phyloP scores from a whole-genome alignment of 2,888 invertebrate species.

The Linnaemya tessellans region DNA sequence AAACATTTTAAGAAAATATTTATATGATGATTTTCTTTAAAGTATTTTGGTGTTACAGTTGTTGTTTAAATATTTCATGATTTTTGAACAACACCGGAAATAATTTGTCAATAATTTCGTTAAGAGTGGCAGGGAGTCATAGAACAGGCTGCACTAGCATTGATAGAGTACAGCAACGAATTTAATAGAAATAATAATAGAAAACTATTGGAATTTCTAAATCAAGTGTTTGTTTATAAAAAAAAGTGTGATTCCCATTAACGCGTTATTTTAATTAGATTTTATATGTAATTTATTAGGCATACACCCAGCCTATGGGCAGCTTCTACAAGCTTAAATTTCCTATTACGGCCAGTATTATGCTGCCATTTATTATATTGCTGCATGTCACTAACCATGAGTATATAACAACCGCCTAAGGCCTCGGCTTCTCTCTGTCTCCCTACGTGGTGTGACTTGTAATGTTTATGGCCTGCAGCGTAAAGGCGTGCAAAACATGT shows the following conservation, averaged over 20 bases:
- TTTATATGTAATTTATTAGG: neutral
- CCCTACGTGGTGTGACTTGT: slow-evolving; percentile 60
- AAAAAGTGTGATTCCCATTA: neutral
- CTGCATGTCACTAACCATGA: neutral
- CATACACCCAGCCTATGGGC: neutral
- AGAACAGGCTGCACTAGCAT: no score
- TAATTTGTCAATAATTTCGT: slow-evolving; percentile 2
- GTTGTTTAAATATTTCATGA: slow-evolving; percentile 2
- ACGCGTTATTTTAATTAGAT: neutral
- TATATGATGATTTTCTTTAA: slow-evolving; percentile 25
- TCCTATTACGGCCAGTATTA: neutral
- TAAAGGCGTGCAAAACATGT: slow-evolving; percentile 69
- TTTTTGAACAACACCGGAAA: slow-evolving; percentile 7
- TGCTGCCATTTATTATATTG: neutral
- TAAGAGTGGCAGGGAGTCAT: no score
- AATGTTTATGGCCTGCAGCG: slow-evolving; percentile 67
- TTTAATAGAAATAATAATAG: neutral
- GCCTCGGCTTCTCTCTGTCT: neutral
- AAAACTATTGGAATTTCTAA: slow-evolving; percentile 2
- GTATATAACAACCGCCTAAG: slow-evolving; percentile 19
- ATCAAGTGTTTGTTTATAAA: no score
- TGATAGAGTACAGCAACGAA: no score
- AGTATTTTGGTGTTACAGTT: neutral
- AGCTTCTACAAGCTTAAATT: neutral
- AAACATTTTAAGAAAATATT: slow-evolving; percentile 41